Evolutionary conservation across 2,888 invertebrate species (phyloP).

Genomic region (Himalopsyche tibetana): DNA sequence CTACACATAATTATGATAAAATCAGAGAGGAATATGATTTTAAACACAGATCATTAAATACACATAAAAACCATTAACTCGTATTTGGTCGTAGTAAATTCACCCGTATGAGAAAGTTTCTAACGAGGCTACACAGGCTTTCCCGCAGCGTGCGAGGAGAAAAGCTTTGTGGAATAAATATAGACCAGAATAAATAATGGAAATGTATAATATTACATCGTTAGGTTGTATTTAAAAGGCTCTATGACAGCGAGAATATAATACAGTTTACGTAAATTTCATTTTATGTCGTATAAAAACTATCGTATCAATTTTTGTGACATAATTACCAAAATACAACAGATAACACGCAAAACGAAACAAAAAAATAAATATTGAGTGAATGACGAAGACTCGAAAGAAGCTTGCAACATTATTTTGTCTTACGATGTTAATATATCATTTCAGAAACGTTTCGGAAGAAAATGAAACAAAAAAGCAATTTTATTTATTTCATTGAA

Average conservation of each 20-base stretch:
- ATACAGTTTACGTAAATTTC: background rate
- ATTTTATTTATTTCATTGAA: too few species aligned
- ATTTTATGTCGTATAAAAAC: background rate
- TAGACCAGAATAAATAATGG: slow-evolving; percentile 23
- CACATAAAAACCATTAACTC: slow-evolving; percentile 42
- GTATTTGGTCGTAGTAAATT: slow-evolving; percentile 35
- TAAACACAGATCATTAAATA: slow-evolving; percentile 27
- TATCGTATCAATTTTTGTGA: background rate
- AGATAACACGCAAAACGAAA: too few species aligned
- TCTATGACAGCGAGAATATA: background rate
- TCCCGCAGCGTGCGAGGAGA: background rate
- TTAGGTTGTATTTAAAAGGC: slow-evolving; percentile 14
- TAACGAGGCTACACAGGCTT: slow-evolving; percentile 4
- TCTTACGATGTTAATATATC: too few species aligned
- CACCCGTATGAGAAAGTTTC: slow-evolving; percentile 42
- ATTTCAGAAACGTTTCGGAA: too few species aligned
- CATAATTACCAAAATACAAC: background rate
- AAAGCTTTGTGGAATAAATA: slow-evolving; percentile 13
- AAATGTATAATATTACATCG: slow-evolving; percentile 32
- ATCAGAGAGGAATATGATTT: slow-evolving; percentile 42
- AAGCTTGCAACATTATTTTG: too few species aligned
- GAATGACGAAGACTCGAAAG: too few species aligned
- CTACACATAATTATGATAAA: background rate
- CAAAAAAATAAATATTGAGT: too few species aligned
- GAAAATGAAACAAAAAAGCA: too few species aligned